Percentiles rank a stretch among this genome's conserved stretches.
These are phyloP conservation scores for Adelphocoris suturalis DNA, from an alignment of 2,888 invertebrate genomes.

Conservation along the genomic window DNA sequence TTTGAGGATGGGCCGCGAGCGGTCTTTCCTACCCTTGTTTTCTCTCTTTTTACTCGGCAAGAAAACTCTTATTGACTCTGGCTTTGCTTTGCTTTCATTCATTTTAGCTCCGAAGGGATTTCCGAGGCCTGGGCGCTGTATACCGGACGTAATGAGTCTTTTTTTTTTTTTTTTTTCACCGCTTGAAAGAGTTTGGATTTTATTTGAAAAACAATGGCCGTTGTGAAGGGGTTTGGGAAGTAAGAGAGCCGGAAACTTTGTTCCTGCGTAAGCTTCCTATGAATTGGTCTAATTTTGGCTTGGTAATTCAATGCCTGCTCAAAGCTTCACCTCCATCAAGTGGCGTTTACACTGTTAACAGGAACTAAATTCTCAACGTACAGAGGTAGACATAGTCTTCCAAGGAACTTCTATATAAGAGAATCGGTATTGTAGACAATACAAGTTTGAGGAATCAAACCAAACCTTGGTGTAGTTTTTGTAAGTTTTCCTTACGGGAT, in stretches of 20 bases:
- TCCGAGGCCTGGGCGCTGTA: not conserved
- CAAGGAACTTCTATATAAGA: too few species aligned
- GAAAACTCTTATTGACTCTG: slow-evolving; percentile 32
- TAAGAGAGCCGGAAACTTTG: not conserved
- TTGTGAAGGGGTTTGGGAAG: not conserved
- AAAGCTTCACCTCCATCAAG: too few species aligned
- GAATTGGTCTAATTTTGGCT: too few species aligned
- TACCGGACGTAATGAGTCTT: slow-evolving; percentile 11
- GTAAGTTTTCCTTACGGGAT: too few species aligned
- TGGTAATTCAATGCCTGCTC: too few species aligned
- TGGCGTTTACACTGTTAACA: too few species aligned
- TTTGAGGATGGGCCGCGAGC: slow-evolving; percentile 10
- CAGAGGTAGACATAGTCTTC: too few species aligned
- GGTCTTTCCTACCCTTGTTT: not conserved
- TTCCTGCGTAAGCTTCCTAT: too few species aligned
- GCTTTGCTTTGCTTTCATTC: slow-evolving; percentile 15
- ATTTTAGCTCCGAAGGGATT: not conserved
- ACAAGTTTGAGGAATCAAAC: too few species aligned
- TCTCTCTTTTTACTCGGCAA: slow-evolving; percentile 34
- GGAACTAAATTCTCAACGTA: too few species aligned
- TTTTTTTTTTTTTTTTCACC: not conserved
- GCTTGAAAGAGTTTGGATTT: not conserved
- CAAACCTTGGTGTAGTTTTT: too few species aligned
- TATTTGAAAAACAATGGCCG: not conserved
- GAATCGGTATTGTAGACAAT: too few species aligned